Percentiles rank a stretch among this genome's conserved stretches.
These are phyloP conservation scores for Stratiolaelaps scimitus DNA, from an alignment of 1,140 invertebrate genomes.

Conservation along the genomic window DNA sequence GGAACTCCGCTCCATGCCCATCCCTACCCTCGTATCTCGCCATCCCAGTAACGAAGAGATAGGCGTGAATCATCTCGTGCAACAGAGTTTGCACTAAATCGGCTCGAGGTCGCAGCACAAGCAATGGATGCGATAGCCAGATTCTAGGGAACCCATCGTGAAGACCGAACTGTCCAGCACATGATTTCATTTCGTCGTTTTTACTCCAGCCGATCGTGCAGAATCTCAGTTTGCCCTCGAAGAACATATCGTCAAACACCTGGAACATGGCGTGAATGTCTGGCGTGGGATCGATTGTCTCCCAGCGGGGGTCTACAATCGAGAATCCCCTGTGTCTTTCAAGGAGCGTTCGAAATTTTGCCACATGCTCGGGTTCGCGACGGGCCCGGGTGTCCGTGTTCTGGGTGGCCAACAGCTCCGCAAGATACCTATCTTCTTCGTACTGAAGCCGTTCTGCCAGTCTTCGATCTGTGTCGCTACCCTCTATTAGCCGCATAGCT, in stretches of 20 bases:
- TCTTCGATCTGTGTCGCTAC: background rate
- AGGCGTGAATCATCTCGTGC: conserved; percentile 99
- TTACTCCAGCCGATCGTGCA: conserved; percentile 75
- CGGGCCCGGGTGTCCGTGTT: background rate
- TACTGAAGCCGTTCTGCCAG: conserved; percentile 15
- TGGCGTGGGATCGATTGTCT: conserved; percentile 81
- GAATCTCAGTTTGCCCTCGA: conserved; percentile 54
- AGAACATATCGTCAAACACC: conserved; percentile 73
- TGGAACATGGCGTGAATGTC: conserved; percentile 72
- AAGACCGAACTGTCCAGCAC: conserved; percentile 52
- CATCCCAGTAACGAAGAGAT: conserved; percentile 71
- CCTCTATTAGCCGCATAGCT: background rate
- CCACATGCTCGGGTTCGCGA: too few species aligned
- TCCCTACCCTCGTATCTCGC: conserved; percentile 58
- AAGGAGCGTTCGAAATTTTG: background rate
- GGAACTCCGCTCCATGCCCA: conserved; percentile 88
- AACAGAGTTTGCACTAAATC: conserved; percentile 51
- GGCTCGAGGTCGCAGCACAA: conserved; percentile 64
- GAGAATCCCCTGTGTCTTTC: conserved; percentile 35
- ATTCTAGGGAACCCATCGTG: conserved; percentile 53
- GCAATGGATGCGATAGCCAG: conserved; percentile 65
- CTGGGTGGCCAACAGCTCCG: background rate
- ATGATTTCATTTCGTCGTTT: conserved; percentile 71
- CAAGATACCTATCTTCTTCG: background rate
- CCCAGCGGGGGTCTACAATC: conserved; percentile 50